Evolutionary conservation across 1,140 invertebrate species (phyloP), one percentile per base, ranked within the genome.

Genomic region (Pachyrhynchus sulphureomaculatus): DNA sequence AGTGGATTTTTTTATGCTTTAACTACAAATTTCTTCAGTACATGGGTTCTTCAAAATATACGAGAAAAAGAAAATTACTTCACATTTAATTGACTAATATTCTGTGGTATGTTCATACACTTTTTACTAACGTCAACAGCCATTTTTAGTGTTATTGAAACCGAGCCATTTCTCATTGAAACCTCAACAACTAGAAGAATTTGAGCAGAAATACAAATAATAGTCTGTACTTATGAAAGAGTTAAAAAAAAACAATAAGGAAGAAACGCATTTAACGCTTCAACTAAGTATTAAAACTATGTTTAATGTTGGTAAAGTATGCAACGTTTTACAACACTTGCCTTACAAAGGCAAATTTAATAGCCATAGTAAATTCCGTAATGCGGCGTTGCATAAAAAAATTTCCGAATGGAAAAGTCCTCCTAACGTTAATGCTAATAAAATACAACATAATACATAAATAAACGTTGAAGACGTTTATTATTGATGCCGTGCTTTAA

Each of bases 391-490:
- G 12, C 36, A 15, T 18, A 39, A 18, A 39, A 39, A 39, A 18
- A 39, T 18, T 15, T 1, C 13, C n/a, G 36, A 39, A 39, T 15
- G 4, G 36, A 13, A 39, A 3, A 13, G 6, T 17, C 13, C 10
- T 17, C 13, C 13, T 39, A 39, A 13, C 17, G 36, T 18, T 39
- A 6, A 39, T n/a, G 17, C 36, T 39, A 39, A 39, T 39, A 39
- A 39, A 39, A 39, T 39, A 10, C 6, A 39, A 39, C 36, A 39
- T 17, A 39, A 39, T 39, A 39, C 36, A 39, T 39, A 39, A 39
- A 39, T 39, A 39, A 15, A 39, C 13, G 10, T 39, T 17, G 13
- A 3, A 6, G 36, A 39, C 13, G 36, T 18, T 15, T 17, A 17
- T 39, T 18, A 17, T 18, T 18, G 17, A 15, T 39, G 36, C 36